phyloP scores from a whole-genome alignment of 2,888 invertebrate species.

The Spisula solida region DNA sequence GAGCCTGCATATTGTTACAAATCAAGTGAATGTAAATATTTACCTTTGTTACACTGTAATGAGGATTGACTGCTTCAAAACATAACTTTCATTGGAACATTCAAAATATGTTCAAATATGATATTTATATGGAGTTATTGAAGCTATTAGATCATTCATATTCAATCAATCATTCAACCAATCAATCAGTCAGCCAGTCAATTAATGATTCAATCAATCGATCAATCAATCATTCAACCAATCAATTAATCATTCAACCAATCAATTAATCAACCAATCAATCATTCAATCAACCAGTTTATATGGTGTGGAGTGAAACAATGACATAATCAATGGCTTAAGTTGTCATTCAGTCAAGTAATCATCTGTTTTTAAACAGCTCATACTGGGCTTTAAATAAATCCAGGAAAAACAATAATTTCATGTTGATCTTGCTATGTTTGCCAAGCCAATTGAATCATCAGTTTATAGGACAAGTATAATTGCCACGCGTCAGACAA shows the following conservation, averaged over 20 bases:
- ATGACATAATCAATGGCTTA: not conserved
- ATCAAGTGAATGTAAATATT: not conserved
- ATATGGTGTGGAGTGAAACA: too few relatives aligned
- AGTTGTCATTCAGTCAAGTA: not conserved
- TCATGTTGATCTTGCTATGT: slow-evolving; percentile 53
- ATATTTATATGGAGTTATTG: not conserved
- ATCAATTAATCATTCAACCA: not conserved
- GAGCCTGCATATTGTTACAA: too few relatives aligned
- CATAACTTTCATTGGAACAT: not conserved
- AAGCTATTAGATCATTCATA: not conserved
- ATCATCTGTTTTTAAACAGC: slow-evolving; percentile 14
- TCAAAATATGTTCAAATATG: not conserved
- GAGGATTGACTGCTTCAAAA: not conserved
- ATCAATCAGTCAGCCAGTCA: too few relatives aligned
- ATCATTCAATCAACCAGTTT: too few relatives aligned
- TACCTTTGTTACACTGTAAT: not conserved
- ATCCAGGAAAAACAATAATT: slow-evolving; percentile 41
- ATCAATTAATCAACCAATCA: too few relatives aligned
- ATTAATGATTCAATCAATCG: not conserved
- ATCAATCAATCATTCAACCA: not conserved
- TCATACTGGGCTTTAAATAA: slow-evolving; percentile 5
- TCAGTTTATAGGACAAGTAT: slow-evolving; percentile 63
- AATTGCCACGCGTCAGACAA: slow-evolving; percentile 57
- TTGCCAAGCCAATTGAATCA: slow-evolving; percentile 59
- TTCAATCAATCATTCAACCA: not conserved